Evolutionary conservation across 2,888 invertebrate genomes (phyloP).

Genomic region (Orthosia incerta): DNA sequence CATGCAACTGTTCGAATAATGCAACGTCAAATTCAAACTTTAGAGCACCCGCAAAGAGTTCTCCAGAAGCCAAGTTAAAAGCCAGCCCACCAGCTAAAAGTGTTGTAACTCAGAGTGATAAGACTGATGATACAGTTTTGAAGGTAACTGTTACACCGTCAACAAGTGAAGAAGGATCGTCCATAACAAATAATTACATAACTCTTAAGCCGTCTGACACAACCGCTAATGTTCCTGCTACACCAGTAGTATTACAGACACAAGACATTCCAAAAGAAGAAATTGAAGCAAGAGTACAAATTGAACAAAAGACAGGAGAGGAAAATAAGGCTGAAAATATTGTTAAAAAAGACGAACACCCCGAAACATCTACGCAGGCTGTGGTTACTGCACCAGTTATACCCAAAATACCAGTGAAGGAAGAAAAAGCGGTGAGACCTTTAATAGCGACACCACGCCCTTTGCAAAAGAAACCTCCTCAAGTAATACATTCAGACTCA

Average conservation of each 20-base stretch:
- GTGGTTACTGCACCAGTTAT: conserved; percentile 52
- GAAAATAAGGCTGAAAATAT: conserved; percentile 76
- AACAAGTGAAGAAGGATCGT: conserved; percentile 24
- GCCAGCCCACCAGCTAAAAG: conserved; percentile 9
- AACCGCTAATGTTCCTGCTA: conserved; percentile 47
- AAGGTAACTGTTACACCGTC: conserved; percentile 3
- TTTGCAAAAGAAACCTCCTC: conserved; percentile 89
- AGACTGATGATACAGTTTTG: conserved; percentile 36
- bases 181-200: conserved; percentile 18
- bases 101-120: conserved; percentile 31
- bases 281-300: conserved; percentile 61
- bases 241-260: conserved; percentile 65
- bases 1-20: conserved; percentile 43
- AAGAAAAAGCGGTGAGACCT: conserved; percentile 90
- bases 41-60: conserved; percentile 30
- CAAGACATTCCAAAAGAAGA: conserved; percentile 81
- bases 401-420: conserved; percentile 84
- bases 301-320: conserved; percentile 69
- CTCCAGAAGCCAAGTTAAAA: conserved; percentile 36
- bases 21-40: conserved; percentile 32
- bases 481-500: conserved; percentile 84
- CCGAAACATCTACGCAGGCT: conserved; percentile 66
- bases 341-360: conserved; percentile 63
- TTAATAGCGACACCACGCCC: conserved; percentile 92
- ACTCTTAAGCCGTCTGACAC: conserved; percentile 11